Evolutionary conservation across 2,797 vertebrate species (phyloP).

Genomic region (Coregonus sp.): DNA sequence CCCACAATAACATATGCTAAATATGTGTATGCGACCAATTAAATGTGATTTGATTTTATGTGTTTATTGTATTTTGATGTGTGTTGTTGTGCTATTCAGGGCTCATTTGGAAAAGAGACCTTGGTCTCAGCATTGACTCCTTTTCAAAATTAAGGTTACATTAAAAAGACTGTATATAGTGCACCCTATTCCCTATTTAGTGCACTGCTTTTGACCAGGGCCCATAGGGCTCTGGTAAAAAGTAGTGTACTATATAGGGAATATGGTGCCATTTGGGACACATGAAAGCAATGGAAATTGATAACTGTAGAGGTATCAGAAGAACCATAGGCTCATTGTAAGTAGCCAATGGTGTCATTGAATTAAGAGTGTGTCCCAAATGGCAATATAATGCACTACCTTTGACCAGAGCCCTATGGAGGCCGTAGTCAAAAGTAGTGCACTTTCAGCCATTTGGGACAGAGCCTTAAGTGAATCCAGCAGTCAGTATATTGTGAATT

Average conservation of each 20-base stretch:
- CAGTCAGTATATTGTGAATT: constrained; percentile 26
- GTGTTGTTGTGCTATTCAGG: too few relatives aligned
- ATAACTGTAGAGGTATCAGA: constrained; percentile 18
- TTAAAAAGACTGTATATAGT: too few relatives aligned
- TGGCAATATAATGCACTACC: too few relatives aligned
- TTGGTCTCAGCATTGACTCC: too few relatives aligned
- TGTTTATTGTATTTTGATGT: too few relatives aligned
- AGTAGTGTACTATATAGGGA: neutral
- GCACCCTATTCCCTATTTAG: neutral
- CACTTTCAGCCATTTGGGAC: neutral
- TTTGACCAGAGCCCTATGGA: neutral
- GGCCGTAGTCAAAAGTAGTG: neutral
- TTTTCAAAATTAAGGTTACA: too few relatives aligned
- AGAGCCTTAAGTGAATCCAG: constrained; percentile 25
- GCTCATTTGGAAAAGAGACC: too few relatives aligned
- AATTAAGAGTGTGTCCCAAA: neutral
- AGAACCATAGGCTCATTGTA: constrained; percentile 15
- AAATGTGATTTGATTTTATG: too few relatives aligned
- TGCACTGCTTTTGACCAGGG: neutral
- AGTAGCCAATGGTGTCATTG: constrained; percentile 49
- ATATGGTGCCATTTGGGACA: neutral
- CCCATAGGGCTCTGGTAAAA: too few relatives aligned
- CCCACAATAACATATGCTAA: too few relatives aligned
- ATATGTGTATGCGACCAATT: too few relatives aligned
- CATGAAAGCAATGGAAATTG: constrained; percentile 5